phyloP scores from a whole-genome alignment of 2,797 vertebrate genomes.

The Propithecus perrieri region DNA sequence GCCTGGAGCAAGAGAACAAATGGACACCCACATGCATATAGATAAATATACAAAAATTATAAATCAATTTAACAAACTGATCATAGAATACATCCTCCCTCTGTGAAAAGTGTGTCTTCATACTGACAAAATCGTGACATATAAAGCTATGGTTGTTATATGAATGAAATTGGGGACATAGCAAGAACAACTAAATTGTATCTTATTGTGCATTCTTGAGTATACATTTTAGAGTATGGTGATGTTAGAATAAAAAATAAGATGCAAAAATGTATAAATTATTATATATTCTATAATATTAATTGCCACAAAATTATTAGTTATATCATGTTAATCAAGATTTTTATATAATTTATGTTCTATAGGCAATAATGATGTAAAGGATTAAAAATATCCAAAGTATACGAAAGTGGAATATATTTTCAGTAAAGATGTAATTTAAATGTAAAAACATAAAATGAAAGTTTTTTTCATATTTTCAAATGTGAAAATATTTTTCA shows the following conservation, averaged over 20 bases:
- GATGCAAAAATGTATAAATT: background rate
- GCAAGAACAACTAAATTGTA: background rate
- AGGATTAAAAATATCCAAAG: constrained; percentile 14
- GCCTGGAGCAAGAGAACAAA: background rate
- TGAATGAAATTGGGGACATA: background rate
- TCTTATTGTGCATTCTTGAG: background rate
- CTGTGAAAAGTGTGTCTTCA: background rate
- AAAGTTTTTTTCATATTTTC: background rate
- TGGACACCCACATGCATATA: background rate
- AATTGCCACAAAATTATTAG: background rate
- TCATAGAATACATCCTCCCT: background rate
- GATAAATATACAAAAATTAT: background rate
- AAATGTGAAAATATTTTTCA: background rate
- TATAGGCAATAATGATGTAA: background rate
- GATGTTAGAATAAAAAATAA: background rate
- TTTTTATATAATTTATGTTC: background rate
- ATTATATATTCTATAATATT: background rate
- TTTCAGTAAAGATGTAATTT: constrained; percentile 7
- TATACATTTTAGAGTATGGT: background rate
- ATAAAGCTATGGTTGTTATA: background rate
- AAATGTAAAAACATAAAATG: background rate
- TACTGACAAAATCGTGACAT: background rate
- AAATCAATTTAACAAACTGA: background rate
- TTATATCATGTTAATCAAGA: background rate
- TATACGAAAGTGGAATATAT: background rate